Percentiles rank a stretch among this genome's conserved stretches.
Evolutionary conservation across 2,113 vertebrate genomes (phyloP).

Genomic region (Pyrgilauda ruficollis): DNA sequence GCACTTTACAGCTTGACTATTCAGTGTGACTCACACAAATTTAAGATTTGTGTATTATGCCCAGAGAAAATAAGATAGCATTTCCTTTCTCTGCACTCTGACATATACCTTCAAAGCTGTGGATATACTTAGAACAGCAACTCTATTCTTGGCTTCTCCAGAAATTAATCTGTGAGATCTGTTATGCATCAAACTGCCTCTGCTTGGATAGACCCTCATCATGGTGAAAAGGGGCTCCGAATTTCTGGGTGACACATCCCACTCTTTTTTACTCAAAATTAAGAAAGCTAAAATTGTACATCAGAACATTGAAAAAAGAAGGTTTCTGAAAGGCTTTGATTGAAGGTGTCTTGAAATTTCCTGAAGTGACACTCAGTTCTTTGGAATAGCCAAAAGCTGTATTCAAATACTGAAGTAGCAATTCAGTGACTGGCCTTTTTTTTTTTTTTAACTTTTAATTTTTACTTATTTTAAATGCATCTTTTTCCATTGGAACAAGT

Average conservation of each 20-base stretch:
- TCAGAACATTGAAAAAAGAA: not conserved
- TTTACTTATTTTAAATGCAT: not conserved
- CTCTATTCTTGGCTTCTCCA: not conserved
- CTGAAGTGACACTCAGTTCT: not conserved
- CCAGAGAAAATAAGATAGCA: not conserved
- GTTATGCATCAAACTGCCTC: not conserved
- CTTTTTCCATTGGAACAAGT: not conserved
- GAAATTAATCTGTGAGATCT: not conserved
- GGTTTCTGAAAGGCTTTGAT: not conserved
- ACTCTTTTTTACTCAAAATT: not conserved
- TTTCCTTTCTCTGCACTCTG: not conserved
- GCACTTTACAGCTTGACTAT: not conserved
- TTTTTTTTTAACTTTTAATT: not conserved
- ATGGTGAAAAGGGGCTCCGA: not conserved
- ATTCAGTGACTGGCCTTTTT: not conserved
- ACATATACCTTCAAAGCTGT: not conserved
- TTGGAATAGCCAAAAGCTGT: not conserved
- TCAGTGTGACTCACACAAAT: not conserved
- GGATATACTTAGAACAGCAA: not conserved
- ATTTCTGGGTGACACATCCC: not conserved
- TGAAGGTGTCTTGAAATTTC: not conserved
- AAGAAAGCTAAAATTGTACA: not conserved
- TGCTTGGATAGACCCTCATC: not conserved
- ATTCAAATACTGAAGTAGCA: not conserved
- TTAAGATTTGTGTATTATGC: not conserved